Conservation (phyloP, 2,888 invertebrate species). For the Isotomurus palustris region DNA sequence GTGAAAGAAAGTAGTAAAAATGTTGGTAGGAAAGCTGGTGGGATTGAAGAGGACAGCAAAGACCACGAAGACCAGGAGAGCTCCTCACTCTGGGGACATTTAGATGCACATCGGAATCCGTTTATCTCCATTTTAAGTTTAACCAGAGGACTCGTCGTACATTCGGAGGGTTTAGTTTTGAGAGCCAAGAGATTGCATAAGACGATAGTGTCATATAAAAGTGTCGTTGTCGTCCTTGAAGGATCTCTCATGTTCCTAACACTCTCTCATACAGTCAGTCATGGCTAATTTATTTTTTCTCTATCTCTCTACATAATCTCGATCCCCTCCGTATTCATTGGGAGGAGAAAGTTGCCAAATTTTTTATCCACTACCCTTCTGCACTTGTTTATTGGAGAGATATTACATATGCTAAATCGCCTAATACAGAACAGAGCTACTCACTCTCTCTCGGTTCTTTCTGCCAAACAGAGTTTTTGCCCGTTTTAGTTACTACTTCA, state of each 20-base stretch:
- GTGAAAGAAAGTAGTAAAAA: no score
- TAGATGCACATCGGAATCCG: background rate
- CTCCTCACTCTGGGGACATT: background rate
- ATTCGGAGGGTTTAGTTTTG: no score
- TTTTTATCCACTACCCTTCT: no score
- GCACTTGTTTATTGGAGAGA: no score
- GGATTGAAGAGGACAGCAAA: constrained; percentile 5
- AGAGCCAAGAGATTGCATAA: constrained; percentile 1
- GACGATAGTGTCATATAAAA: no score
- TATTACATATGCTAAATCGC: background rate
- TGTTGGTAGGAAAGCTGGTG: no score
- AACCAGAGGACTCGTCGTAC: background rate
- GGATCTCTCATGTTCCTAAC: background rate
- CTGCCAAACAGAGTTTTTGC: no score
- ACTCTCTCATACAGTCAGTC: background rate
- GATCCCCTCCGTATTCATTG: no score
- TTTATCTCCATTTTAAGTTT: constrained; percentile 3
- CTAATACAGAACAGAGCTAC: no score
- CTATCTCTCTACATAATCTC: background rate
- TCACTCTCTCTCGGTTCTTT: no score
- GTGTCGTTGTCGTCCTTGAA: constrained; percentile 2
- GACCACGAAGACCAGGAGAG: background rate
- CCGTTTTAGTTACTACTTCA: no score
- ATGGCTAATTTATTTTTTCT: constrained; percentile 1
- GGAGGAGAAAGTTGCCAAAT: no score